These are phyloP conservation scores for Limosa lapponica DNA, from an alignment of 2,797 vertebrate genomes.

Conservation along the genomic window DNA sequence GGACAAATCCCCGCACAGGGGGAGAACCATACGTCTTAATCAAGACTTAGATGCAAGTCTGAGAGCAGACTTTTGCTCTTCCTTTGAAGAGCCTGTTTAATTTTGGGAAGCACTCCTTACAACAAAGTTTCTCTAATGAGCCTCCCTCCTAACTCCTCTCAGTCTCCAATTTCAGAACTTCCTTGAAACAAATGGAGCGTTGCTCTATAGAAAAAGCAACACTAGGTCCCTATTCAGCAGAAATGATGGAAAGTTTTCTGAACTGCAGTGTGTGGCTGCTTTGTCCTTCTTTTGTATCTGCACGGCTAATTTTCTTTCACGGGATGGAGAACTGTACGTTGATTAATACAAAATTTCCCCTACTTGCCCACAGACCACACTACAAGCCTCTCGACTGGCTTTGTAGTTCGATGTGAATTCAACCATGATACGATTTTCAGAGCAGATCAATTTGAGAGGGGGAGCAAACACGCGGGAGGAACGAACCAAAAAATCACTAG, in stretches of 20 bases:
- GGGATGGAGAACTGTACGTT: conserved; percentile 48
- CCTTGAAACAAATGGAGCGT: conserved; percentile 57
- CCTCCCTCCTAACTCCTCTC: conserved; percentile 10
- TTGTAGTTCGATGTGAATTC: conserved; percentile 56
- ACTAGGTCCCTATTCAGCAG: conserved; percentile 40
- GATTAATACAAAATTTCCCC: conserved; percentile 58
- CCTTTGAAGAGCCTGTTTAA: conserved; percentile 34
- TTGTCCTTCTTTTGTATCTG: conserved; percentile 58
- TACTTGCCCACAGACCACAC: conserved; percentile 23
- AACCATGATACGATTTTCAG: conserved; percentile 62
- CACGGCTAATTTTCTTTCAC: conserved; percentile 44
- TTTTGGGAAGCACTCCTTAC: conserved; percentile 41
- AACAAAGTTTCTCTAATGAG: conserved; percentile 36
- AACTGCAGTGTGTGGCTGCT: conserved; percentile 45
- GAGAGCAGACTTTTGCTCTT: conserved; percentile 43
- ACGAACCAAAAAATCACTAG: conserved; percentile 3
- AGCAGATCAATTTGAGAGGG: conserved; percentile 26
- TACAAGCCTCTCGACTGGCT: neutral
- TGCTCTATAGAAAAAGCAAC: conserved; percentile 56
- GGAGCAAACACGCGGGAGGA: neutral
- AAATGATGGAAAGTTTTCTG: conserved; percentile 56
- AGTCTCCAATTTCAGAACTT: conserved; percentile 55
- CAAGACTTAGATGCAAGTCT: neutral
- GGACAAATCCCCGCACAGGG: neutral
- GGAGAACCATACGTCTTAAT: conserved; percentile 38